Evolutionary conservation across 2,888 invertebrate genomes (phyloP), one percentile per base, ranked within the genome.

Genomic region (Gandaritis pyraliata): DNA sequence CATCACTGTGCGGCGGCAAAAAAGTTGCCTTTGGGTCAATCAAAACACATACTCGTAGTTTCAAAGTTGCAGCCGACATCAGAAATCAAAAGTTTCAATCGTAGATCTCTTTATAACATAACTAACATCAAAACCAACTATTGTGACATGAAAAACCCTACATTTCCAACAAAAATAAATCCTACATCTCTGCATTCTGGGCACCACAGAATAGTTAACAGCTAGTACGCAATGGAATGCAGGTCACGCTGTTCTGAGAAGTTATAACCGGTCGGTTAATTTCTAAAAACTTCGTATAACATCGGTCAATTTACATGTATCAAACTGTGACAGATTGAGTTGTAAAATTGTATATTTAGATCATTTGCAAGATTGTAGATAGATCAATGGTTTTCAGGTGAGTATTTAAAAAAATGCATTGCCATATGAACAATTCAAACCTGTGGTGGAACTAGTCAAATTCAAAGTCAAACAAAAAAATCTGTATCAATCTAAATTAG

Each of bases 291-390:
- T 60, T 11, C 50, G 3, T 55, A 50, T 49, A n/a, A n/a, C n/a
- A 64, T 63, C 64, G 58, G 62, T 63, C 67, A 65, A 45, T 66
- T 68, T 60, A 15, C 36, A 12, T 15, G 29, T 7, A 16, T 33
- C 47, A 11, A 16, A 49, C 49, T 49, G 11, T 48, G 48, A 8
- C 16, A 46, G 18, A 23, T 46, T 23, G 23, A 46, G 46, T 16
- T 45, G 18, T 46, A 4, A 23, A 46, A 46, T 18, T n/a, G 41
- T 13, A 41, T 41, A 13, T 38, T 7, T 15, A 15, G 41, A 15
- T 41, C 41, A 13, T 41, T 15, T 15, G 41, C n/a, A 2, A 39
- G n/a, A n/a, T 39, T 39, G 39, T 13, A n/a, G 13, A n/a, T 41
- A n/a, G n/a, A 4, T 41, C 41, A 15, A 15, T 15, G n/a, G 13